phyloP scores from a whole-genome alignment of 1,140 invertebrate species.

The Scylla paramamosain region DNA sequence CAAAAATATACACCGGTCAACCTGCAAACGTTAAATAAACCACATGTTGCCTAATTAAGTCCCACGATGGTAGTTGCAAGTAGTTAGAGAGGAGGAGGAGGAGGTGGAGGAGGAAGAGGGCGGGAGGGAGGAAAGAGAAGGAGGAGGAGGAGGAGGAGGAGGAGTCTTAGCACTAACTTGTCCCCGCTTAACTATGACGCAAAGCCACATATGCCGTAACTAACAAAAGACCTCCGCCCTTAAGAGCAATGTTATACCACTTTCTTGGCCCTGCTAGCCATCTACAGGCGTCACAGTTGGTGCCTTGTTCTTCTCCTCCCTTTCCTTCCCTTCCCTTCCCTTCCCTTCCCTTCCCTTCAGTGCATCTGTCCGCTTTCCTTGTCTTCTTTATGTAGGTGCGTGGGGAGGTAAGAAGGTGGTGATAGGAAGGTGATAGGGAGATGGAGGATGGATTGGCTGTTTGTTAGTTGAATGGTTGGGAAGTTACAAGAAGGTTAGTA shows the following conservation, averaged over 20 bases:
- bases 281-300: background rate
- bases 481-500: background rate
- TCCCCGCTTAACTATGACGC: background rate
- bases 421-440: background rate
- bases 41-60: conserved; percentile 3
- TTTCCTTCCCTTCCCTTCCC: background rate
- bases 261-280: background rate
- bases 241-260: background rate
- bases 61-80: background rate
- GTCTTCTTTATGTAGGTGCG: background rate
- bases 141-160: conserved; percentile 7
- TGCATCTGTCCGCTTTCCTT: conserved; percentile 13
- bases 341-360: background rate
- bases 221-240: background rate
- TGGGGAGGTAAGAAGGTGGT: background rate
- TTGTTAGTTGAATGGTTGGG: background rate
- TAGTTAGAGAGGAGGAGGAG: background rate
- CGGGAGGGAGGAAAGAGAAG: background rate
- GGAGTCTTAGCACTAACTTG: background rate
- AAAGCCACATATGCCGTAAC: background rate
- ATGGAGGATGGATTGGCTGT: background rate
- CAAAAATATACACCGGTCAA: background rate
- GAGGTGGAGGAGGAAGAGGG: background rate
- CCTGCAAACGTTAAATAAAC: conserved; percentile 23
- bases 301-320: background rate